These are phyloP conservation scores for Pandemis heparana DNA, from an alignment of 2,888 invertebrate species.

Conservation along the genomic window DNA sequence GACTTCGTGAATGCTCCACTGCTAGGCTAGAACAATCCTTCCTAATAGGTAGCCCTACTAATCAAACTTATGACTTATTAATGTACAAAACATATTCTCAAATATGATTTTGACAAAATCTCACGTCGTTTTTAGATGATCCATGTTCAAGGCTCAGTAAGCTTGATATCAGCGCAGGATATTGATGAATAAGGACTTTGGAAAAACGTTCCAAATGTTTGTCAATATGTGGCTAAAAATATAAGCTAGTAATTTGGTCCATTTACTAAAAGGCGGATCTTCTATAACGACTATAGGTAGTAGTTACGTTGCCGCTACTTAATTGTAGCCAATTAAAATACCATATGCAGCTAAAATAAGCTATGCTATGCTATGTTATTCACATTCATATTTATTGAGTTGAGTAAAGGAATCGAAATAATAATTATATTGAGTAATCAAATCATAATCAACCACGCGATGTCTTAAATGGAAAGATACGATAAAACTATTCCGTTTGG, in stretches of 20 bases:
- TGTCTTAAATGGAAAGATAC: conserved; percentile 10
- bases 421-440: conserved; percentile 7
- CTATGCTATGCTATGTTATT: not conserved
- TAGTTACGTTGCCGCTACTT: not conserved
- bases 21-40: too few species aligned
- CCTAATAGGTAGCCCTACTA: too few species aligned
- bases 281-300: not conserved
- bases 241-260: not conserved
- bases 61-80: too few species aligned
- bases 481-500: conserved; percentile 21
- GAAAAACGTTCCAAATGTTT: not conserved
- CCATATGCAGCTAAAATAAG: conserved; percentile 2
- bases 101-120: too few species aligned
- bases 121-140: too few species aligned
- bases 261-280: not conserved
- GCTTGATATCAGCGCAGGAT: too few species aligned
- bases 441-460: conserved; percentile 19
- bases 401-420: not conserved
- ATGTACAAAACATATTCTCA: too few species aligned
- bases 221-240: too few species aligned
- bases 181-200: not conserved
- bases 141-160: too few species aligned
- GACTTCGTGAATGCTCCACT: too few species aligned
- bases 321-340: not conserved
- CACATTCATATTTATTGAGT: not conserved